These are phyloP conservation scores for Lethenteron camtschaticum DNA, from an alignment of 2,113 vertebrate genomes.

Conservation along the genomic window DNA sequence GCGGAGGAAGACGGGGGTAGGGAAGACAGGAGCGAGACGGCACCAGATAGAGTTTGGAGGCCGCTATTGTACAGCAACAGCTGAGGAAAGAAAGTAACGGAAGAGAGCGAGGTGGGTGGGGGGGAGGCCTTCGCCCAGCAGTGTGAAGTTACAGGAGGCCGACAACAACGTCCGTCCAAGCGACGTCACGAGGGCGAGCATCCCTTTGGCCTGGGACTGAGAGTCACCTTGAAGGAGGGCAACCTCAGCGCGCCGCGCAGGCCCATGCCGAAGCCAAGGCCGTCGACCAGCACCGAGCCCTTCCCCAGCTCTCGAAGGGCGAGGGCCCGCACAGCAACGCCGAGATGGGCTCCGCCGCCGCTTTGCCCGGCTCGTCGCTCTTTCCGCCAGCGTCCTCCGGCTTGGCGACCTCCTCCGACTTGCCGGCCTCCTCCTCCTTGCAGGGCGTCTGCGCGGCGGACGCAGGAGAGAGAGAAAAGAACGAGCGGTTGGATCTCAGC, in stretches of 20 bases:
- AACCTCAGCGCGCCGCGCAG: conserved; percentile 70
- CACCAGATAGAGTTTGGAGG: too few relatives aligned
- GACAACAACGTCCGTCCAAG: too few relatives aligned
- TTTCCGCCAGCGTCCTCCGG: too few relatives aligned
- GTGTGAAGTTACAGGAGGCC: too few relatives aligned
- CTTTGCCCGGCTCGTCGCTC: conserved; percentile 34
- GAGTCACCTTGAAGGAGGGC: conserved; percentile 72
- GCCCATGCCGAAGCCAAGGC: conserved; percentile 66
- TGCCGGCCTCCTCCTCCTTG: conserved; percentile 56
- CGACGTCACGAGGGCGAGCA: too few relatives aligned
- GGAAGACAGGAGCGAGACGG: too few relatives aligned
- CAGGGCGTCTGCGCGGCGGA: conserved; percentile 34
- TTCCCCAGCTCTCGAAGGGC: conserved; percentile 85
- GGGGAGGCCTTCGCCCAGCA: too few relatives aligned
- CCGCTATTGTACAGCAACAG: too few relatives aligned
- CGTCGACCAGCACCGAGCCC: conserved; percentile 66
- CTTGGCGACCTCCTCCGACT: too few relatives aligned
- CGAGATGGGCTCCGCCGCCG: conserved; percentile 61
- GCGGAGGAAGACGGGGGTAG: too few relatives aligned
- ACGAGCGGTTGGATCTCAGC: background rate
- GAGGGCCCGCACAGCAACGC: conserved; percentile 63
- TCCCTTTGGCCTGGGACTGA: background rate
- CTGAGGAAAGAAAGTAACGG: too few relatives aligned
- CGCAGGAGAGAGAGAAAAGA: background rate
- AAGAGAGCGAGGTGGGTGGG: too few relatives aligned